A percentile compares a stretch with the other conserved stretches of the same genome.
phyloP scores from a whole-genome alignment of 30 jellyfish, hydroid and myxozoan species.

The Aurelia aurita complex sp. Pacific region DNA sequence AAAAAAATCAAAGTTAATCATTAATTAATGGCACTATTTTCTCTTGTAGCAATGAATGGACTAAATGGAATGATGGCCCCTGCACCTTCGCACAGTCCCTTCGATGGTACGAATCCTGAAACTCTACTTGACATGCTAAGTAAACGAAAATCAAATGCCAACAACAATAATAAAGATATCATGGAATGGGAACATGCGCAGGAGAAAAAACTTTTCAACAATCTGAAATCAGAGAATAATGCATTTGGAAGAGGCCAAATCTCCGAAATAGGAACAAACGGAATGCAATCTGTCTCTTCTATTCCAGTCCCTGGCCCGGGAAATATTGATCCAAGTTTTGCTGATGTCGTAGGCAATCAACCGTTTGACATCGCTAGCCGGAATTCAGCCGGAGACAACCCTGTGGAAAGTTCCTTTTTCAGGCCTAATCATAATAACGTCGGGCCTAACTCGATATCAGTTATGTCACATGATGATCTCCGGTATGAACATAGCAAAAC shows the following conservation, averaged over 20 bases:
- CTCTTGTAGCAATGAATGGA: constrained; percentile 9
- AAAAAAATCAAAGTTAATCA: too few relatives aligned
- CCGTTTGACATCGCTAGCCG: constrained; percentile 42
- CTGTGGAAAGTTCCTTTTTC: constrained; percentile 52
- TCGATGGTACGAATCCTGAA: constrained; percentile 85
- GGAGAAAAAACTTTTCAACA: constrained; percentile 38
- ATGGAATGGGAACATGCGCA: constrained; percentile 51
- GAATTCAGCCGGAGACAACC: constrained; percentile 51
- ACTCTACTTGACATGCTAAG: constrained; percentile 92
- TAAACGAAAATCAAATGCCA: constrained; percentile 56
- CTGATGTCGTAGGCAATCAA: constrained; percentile 80
- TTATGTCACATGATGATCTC: constrained; percentile 81
- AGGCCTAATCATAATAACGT: constrained; percentile 11
- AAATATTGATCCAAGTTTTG: constrained; percentile 93
- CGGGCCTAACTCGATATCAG: constrained; percentile 72
- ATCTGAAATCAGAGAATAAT: constrained; percentile 12
- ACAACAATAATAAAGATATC: constrained; percentile 32
- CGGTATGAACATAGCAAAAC: constrained; percentile 83
- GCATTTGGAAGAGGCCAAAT: constrained; percentile 39
- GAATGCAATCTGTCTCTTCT: constrained; percentile 65
- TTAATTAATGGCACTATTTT: not conserved
- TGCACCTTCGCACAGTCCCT: constrained; percentile 39
- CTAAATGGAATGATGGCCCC: constrained; percentile 2
- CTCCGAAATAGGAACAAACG: constrained; percentile 56
- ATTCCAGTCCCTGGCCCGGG: constrained; percentile 45